These are phyloP conservation scores for Mesoligia furuncula DNA, from an alignment of 2,888 invertebrate species.

Conservation along the genomic window DNA sequence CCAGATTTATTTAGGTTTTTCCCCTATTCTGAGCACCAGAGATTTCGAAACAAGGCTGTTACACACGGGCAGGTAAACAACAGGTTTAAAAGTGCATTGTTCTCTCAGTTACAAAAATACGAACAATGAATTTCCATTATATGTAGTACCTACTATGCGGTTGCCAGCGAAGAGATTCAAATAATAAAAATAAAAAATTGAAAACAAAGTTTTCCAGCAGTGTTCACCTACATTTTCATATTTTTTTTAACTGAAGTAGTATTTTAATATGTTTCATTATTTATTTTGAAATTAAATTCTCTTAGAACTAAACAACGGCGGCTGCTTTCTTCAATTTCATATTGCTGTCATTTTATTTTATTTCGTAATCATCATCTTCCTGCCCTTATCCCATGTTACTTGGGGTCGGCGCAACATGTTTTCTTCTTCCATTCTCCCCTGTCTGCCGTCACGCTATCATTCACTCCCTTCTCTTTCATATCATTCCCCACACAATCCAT, in stretches of 20 bases:
- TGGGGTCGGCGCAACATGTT: too few relatives aligned
- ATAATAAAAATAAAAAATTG: not conserved
- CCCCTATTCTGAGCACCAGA: not conserved
- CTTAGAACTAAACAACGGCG: not conserved
- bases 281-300: not conserved
- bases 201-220: not conserved
- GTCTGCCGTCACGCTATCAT: too few relatives aligned
- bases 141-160: too few relatives aligned
- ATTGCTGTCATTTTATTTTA: not conserved
- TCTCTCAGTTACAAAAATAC: not conserved
- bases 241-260: not conserved
- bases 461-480: too few relatives aligned
- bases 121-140: not conserved
- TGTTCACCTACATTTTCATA: not conserved
- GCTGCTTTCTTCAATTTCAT: not conserved
- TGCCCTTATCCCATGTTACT: too few relatives aligned
- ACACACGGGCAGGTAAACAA: not conserved
- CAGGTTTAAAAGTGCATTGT: not conserved
- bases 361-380: too few relatives aligned
- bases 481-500: too few relatives aligned
- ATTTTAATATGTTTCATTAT: not conserved
- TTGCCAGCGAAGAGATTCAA: too few relatives aligned
- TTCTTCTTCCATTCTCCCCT: too few relatives aligned
- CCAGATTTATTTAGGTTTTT: not conserved
- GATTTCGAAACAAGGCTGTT: not conserved